phyloP scores from a whole-genome alignment of 2,888 invertebrate species.

The Agrochola lychnidis region DNA sequence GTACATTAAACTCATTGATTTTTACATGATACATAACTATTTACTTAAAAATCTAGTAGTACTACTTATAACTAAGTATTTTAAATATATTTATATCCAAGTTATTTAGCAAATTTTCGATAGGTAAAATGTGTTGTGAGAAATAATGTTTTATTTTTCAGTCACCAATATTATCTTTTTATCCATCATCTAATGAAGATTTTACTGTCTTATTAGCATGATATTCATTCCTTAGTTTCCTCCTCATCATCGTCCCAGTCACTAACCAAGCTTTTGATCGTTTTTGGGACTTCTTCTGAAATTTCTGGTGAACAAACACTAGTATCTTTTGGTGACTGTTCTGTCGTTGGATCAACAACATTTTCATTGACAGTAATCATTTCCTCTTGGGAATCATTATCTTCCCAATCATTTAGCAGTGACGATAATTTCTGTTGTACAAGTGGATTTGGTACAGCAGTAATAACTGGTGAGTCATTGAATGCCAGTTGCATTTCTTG shows the following conservation, averaged over 20 bases:
- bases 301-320: slow-evolving; percentile 8
- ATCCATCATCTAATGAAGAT: neutral
- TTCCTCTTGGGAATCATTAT: slow-evolving; percentile 86
- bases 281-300: slow-evolving; percentile 69
- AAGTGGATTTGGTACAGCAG: slow-evolving; percentile 48
- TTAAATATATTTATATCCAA: slow-evolving; percentile 39
- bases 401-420: slow-evolving; percentile 88
- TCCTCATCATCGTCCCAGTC: slow-evolving; percentile 89
- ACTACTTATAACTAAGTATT: slow-evolving; percentile 58
- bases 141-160: slow-evolving; percentile 1
- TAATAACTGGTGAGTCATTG: slow-evolving; percentile 54
- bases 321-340: slow-evolving; percentile 34
- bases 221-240: slow-evolving; percentile 70
- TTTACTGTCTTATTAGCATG: neutral
- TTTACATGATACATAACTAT: slow-evolving; percentile 58
- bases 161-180: neutral
- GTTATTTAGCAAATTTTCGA: slow-evolving; percentile 19
- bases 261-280: slow-evolving; percentile 86
- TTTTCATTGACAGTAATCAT: slow-evolving; percentile 34
- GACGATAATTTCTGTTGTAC: slow-evolving; percentile 83
- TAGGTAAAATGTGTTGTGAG: slow-evolving; percentile 20
- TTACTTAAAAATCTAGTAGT: slow-evolving; percentile 51
- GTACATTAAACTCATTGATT: slow-evolving; percentile 48
- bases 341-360: slow-evolving; percentile 37
- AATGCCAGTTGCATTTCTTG: slow-evolving; percentile 48